Evolutionary conservation across 1,140 invertebrate species (phyloP), one percentile per base, ranked within the genome.

Genomic region (Pachyrhynchus sulphureomaculatus): DNA sequence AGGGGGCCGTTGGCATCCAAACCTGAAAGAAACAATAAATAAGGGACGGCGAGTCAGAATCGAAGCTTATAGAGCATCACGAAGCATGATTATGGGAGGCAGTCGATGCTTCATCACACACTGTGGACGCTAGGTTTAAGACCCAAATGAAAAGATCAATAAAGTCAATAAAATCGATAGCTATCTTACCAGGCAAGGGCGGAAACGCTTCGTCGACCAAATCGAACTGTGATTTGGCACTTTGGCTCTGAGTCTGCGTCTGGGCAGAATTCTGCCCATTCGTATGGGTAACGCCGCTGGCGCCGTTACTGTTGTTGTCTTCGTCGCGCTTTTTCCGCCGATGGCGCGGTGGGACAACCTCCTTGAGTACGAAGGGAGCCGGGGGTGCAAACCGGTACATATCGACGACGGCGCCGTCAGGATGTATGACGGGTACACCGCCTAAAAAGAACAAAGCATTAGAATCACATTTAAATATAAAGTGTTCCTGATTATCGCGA

Each of bases 161-260:
- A 9, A 39, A 39, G 15, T 39, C 36, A 5, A 39, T n/a, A n/a
- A 9, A 39, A 39, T 8, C 13, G 15, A 8, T 9, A 17, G 4
- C 4, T 39, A 44, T 56, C 36, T 62, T 44, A 67, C 88, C 87
- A 39, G 90, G 90, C 73, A 93, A 80, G 48, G 91, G 91, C 51
- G 91, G 91, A 75, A 93, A 93, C 44, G 90, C 86, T 33, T 86
- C 82, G 61, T 88, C 88, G 76, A 90, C 88, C 49, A 93, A 78
- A 74, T 92, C 91, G 78, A 93, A 93, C 70, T 90, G 84, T 18
- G 82, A 79, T 69, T 78, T 66, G 5, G 44, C 32, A 41, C 26
- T 45, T 15, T 47, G 13, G 23, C 21, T 2, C 32, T 62, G 56
- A n/a, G 59, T 53, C 33, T 64, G 53, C n/a, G 60, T 58, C 26